Base-by-base conservation (phyloP, 2,113 vertebrate species). In the Hipposideros armiger region DNA sequence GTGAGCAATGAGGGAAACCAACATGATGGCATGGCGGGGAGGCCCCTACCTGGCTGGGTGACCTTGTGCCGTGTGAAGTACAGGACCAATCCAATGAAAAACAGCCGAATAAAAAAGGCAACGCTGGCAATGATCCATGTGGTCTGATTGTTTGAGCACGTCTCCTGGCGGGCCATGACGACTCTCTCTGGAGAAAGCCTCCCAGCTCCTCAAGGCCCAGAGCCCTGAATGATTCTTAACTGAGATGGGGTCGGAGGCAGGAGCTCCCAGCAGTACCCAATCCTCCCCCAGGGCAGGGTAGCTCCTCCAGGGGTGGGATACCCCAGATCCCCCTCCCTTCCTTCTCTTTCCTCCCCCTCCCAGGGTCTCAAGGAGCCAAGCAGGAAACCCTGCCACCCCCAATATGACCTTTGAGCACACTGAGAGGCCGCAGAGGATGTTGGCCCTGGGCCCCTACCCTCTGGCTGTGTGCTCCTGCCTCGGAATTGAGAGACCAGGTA, bases 331-430 rank as follows among this genome's bases (percentile, higher is more conserved):
- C 73, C 96, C 92, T 40, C 50, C 20, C 54, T 70, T 67, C 74
- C 28, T 45, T 58, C 26, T 40, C 58, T n/a, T 64, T 22, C 67
- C 50, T 54, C 60, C 22, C 60, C 62, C 95, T 80, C 5, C 42
- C 32, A 17, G 52, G 70, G 82, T 72, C 89, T 87, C 52, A 95
- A 72, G 64, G 60, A 80, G 78, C 66, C 94, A 97, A 91, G 94
- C 87, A 90, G 92, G 96, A 96, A 95, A 95, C 90, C 87, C 81
- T 54, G 62, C 11, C 74, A 73, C 32, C 94, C 32, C 54, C 32
- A 22, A 40, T 30, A 70, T 62, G 93, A 97, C 73, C 97, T 97
- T 96, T 96, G 96, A 96, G 80, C 97, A 58, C 26, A 16, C 7
- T 8, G 10, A 56, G 56, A 74, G 52, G 52, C 73, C 32, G 42